These are phyloP conservation scores for Aeoliscus strigatus DNA, from an alignment of 2,797 vertebrate species.

Conservation along the genomic window DNA sequence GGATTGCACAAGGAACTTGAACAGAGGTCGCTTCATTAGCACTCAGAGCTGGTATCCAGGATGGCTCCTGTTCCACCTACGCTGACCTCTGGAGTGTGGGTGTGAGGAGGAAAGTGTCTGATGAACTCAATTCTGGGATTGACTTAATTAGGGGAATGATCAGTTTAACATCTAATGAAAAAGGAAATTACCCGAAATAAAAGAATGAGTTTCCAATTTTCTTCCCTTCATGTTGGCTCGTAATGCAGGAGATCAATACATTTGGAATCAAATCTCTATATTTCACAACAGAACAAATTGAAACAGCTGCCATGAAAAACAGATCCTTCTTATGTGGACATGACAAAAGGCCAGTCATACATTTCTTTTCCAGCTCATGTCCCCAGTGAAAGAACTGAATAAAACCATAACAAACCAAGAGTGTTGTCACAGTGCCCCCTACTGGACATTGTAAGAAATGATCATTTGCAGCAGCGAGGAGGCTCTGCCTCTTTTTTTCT, in stretches of 20 bases:
- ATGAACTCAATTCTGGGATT: constrained; percentile 6
- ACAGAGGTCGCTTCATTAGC: constrained; percentile 47
- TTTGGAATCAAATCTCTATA: constrained; percentile 9
- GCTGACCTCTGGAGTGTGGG: constrained; percentile 3
- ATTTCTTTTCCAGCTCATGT: constrained; percentile 18
- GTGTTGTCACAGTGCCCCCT: constrained; percentile 72
- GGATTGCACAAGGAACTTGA: constrained; percentile 29
- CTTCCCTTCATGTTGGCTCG: constrained; percentile 1
- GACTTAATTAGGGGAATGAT: constrained; percentile 31
- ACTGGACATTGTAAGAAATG: constrained; percentile 19
- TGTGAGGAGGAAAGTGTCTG: constrained; percentile 7
- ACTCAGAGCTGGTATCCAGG: constrained; percentile 22
- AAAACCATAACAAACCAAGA: constrained; percentile 1
- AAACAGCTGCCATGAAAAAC: constrained; percentile 28
- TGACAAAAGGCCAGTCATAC: constrained; percentile 33
- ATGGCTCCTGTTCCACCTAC: constrained; percentile 21
- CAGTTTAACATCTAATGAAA: no score
- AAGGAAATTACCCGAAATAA: no score
- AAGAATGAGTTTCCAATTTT: no score
- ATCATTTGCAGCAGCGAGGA: no score
- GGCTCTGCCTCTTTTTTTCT: no score
- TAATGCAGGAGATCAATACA: no score
- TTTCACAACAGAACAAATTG: constrained; percentile 10
- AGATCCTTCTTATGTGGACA: constrained; percentile 19
- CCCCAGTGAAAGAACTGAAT: background rate